phyloP scores from a whole-genome alignment of 2,113 vertebrate genomes.

The Daphoenositta chrysoptera region DNA sequence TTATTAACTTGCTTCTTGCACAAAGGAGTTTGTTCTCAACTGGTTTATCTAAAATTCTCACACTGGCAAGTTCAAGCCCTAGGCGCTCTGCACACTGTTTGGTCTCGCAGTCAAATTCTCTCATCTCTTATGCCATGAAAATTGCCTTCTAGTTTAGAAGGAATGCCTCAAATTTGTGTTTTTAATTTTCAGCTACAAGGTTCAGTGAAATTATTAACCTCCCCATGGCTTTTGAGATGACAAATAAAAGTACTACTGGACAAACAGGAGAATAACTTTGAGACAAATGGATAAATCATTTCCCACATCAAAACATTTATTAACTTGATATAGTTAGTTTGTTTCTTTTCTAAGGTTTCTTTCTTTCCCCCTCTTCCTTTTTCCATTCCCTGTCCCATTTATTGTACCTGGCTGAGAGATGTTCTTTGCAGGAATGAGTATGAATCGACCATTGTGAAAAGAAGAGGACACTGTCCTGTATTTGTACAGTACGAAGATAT shows the following conservation, averaged over 20 bases:
- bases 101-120: background rate
- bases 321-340: background rate
- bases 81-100: background rate
- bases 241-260: background rate
- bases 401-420: background rate
- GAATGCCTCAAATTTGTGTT: background rate
- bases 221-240: background rate
- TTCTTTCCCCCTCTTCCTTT: background rate
- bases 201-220: background rate
- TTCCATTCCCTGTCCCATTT: background rate
- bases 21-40: background rate
- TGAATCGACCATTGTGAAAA: background rate
- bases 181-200: background rate
- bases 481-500: background rate
- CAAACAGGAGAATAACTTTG: background rate
- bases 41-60: background rate
- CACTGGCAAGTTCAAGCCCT: background rate
- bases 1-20: background rate
- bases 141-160: background rate
- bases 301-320: background rate
- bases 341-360: background rate
- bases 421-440: background rate
- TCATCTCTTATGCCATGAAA: background rate
- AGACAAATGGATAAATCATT: background rate
- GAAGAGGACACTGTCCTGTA: background rate